Evolutionary conservation across 2,113 vertebrate genomes (phyloP).

Genomic region (Heterotilapia buettikoferi): DNA sequence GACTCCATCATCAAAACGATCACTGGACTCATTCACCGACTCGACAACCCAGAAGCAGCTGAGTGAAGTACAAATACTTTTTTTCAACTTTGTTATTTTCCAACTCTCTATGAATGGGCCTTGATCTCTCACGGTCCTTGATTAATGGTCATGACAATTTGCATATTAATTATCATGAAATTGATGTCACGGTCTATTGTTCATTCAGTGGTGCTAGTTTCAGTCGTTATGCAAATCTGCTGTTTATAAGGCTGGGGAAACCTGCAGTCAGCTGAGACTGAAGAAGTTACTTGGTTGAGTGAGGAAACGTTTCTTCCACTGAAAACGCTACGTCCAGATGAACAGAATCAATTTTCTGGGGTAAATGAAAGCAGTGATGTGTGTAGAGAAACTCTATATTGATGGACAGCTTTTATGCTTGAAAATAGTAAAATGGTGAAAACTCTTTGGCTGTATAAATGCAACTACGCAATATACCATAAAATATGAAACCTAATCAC

Average conservation of each 20-base stretch:
- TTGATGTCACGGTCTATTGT: neutral
- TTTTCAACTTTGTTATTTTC: neutral
- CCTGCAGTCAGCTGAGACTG: neutral
- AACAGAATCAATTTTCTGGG: neutral
- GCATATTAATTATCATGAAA: neutral
- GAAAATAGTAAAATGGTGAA: neutral
- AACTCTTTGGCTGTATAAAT: neutral
- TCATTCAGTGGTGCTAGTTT: neutral
- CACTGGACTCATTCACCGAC: neutral
- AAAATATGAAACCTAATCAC: neutral
- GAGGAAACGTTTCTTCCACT: neutral
- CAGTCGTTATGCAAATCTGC: neutral
- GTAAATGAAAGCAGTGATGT: neutral
- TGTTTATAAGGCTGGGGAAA: neutral
- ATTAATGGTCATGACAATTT: neutral
- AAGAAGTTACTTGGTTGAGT: neutral
- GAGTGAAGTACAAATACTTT: neutral
- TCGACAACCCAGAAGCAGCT: neutral
- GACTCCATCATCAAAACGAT: neutral
- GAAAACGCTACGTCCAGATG: neutral
- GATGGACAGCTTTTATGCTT: neutral
- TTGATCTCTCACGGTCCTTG: neutral
- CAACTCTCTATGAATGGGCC: neutral
- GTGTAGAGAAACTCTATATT: neutral
- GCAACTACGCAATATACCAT: fast-evolving